Conservation (phyloP, 2,888 invertebrate genomes). For the Phyllotreta striolata region DNA sequence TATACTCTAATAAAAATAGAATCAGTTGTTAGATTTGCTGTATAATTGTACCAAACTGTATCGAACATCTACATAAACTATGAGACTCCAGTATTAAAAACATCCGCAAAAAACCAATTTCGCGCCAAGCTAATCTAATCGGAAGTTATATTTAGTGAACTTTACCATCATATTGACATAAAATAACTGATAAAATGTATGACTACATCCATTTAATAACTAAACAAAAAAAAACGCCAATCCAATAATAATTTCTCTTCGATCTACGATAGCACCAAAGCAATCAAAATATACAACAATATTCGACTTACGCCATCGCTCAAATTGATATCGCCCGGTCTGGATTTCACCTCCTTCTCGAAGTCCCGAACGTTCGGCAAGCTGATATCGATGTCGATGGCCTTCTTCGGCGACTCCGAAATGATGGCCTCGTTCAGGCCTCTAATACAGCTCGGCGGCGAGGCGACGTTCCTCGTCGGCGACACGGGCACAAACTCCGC, state of each 20-base stretch:
- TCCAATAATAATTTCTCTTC: not conserved
- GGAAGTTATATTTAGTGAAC: conserved; percentile 36
- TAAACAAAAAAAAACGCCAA: conserved; percentile 7
- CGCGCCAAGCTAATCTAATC: conserved; percentile 35
- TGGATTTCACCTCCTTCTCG: conserved; percentile 68
- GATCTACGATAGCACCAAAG: not conserved
- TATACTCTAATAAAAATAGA: too few species aligned
- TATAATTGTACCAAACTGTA: too few species aligned
- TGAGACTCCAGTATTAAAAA: not conserved
- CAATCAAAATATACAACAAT: conserved; percentile 54
- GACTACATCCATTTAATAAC: conserved; percentile 7
- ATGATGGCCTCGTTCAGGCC: conserved; percentile 61
- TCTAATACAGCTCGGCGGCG: conserved; percentile 57
- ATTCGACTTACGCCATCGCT: conserved; percentile 63
- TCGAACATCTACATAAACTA: not conserved
- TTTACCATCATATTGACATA: conserved; percentile 35
- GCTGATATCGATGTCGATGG: conserved; percentile 66
- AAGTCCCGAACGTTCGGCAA: conserved; percentile 71
- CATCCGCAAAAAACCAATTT: conserved; percentile 1
- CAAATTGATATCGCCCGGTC: conserved; percentile 68
- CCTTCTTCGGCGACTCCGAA: conserved; percentile 77
- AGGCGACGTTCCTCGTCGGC: conserved; percentile 65
- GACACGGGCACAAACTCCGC: conserved; percentile 82
- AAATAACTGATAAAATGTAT: conserved; percentile 31
- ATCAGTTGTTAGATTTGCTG: too few species aligned